Base-by-base conservation (phyloP, 1,140 invertebrate species). In the Cryptotermes secundus region DNA sequence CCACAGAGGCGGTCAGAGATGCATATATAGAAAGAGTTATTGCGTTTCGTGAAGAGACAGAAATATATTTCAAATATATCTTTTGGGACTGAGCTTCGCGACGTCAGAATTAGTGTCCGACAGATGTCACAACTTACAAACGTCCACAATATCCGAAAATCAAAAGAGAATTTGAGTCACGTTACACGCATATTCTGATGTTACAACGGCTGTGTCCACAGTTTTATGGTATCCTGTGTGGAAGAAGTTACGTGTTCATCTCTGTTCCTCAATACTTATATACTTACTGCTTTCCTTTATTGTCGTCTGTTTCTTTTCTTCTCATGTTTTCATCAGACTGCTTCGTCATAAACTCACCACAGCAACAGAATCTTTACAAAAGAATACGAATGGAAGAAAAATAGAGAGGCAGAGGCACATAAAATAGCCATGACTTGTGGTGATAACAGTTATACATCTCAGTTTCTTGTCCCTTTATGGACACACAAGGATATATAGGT, bases 381-480 rank as follows among this genome's bases (percentile, higher is more conserved):
- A 19, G 16, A 49, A 49, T 49, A 49, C 4, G 14, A 49, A 72
- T 3, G 14, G 59, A 72, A 3, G 59, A n/a, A n/a, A 16, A 72
- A n/a, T 31, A 72, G 26, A 72, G 59, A 72, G 26, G 14, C 31
- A 9, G 7, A 26, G 26, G 16, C 4, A 72, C 59, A 10, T 72
- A 72, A 31, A 72, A 6, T 72, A 31, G 59, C 59, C 59, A 72
- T 3, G 59, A 31, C 59, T n/a, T 31, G 26, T 31, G 59, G 16
- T 31, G 59, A 72, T 72, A 72, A 72, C 59, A 31, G n/a, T 16
- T 26, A 59, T 59, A 22, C 53, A 59, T 59, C 59, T 72, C 26
- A 72, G 59, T 72, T 72, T 72, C 59, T 72, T 72, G n/a, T 72
- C 59, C 26, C 7, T 72, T 72, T 72, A 72, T 72, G 59, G 59